Evolutionary conservation across 1,140 invertebrate genomes (phyloP).

Genomic region (Drosophila tropicalis): DNA sequence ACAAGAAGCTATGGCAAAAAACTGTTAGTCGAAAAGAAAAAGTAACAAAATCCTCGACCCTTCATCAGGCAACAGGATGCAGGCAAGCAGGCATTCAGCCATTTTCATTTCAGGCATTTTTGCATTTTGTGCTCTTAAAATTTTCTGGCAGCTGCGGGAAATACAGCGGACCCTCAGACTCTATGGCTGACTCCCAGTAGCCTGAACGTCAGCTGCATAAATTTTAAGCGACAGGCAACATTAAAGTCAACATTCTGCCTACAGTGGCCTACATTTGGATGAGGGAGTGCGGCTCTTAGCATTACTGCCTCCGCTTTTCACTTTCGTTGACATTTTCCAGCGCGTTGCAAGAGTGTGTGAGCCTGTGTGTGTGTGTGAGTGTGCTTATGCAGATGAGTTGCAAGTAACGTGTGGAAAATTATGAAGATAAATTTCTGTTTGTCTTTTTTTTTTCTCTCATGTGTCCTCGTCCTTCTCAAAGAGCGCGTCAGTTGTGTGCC

Average conservation of each 20-base stretch:
- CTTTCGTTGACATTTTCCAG: conserved; percentile 76
- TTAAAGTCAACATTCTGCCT: conserved; percentile 79
- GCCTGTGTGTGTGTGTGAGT: conserved; percentile 35
- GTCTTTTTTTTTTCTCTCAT: conserved; percentile 52
- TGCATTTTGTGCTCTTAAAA: conserved; percentile 33
- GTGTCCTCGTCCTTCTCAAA: conserved; percentile 29
- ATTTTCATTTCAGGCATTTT: conserved; percentile 2
- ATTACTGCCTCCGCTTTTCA: conserved; percentile 67
- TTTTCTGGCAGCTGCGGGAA: conserved; percentile 11
- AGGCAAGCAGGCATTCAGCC: conserved; percentile 8
- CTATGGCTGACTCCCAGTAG: neutral
- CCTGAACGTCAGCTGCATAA: conserved; percentile 74
- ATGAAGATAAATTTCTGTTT: conserved; percentile 75
- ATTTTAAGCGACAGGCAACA: conserved; percentile 74
- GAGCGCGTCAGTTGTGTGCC: conserved; percentile 59
- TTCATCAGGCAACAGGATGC: conserved; percentile 12
- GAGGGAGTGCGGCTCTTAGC: conserved; percentile 53
- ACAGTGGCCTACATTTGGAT: conserved; percentile 68
- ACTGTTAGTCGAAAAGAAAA: conserved; percentile 2
- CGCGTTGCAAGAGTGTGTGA: conserved; percentile 46
- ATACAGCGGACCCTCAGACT: neutral
- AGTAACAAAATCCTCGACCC: conserved; percentile 9
- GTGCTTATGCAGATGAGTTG: conserved; percentile 75
- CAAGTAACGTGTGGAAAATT: conserved; percentile 74
- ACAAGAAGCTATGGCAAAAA: conserved; percentile 31